phyloP scores from a whole-genome alignment of 64 coral and sea anemone genomes.

The Montipora capricornis region DNA sequence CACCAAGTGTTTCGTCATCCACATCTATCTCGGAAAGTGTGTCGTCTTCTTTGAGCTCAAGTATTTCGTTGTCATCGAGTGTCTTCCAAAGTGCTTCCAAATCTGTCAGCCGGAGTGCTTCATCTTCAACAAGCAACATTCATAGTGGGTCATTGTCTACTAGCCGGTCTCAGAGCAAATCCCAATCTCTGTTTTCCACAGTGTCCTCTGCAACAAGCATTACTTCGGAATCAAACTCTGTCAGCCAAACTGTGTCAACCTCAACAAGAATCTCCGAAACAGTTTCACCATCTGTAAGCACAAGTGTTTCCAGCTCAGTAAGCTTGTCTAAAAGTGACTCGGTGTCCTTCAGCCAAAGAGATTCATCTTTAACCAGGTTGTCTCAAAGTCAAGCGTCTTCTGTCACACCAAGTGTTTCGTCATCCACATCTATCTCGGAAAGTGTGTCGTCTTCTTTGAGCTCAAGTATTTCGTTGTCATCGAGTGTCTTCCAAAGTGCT shows the following conservation, averaged over 20 bases:
- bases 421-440: neutral
- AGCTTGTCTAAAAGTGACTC: neutral
- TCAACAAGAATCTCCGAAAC: neutral
- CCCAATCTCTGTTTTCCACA: neutral
- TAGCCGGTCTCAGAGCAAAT: neutral
- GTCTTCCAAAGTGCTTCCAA: neutral
- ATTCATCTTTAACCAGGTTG: neutral
- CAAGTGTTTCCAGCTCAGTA: neutral
- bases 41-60: neutral
- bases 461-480: neutral
- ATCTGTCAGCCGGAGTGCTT: neutral
- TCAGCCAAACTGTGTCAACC: neutral
- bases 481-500: neutral
- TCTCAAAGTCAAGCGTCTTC: neutral
- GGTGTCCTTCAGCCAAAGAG: neutral
- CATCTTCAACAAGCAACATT: neutral
- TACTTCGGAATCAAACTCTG: neutral
- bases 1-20: neutral
- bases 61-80: neutral
- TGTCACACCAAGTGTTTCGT: neutral
- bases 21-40: no score
- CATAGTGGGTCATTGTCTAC: neutral
- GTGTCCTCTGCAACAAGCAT: neutral
- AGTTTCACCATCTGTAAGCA: neutral
- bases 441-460: neutral